Evolutionary conservation across 2,888 invertebrate genomes (phyloP), one percentile per base, ranked within the genome.

Genomic region (Phyllotreta cruciferae): DNA sequence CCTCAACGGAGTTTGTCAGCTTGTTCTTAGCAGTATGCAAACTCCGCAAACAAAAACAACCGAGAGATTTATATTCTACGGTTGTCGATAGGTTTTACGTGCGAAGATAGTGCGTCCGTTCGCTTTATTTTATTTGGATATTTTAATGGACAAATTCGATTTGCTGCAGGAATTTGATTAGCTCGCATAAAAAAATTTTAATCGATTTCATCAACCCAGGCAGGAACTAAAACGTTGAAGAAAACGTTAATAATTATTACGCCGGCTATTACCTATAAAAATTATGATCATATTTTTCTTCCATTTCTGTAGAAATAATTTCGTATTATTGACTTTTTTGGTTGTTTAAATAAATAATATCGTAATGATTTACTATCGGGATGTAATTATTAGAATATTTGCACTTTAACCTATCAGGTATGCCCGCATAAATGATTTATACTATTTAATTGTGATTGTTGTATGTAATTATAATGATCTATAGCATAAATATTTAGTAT

Each of bases 1-100:
- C 35, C 53, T 56, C 68, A 66, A 71, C 72, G 75, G 72, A 73
- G 73, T 75, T 75, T 76, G 75, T 77, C 76, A 75, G 72, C 72
- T 72, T 70, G 67, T 42, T 57, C 66, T 66, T 65, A 53, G 45
- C 66, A 70, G 70, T 71, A 71, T 70, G 72, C 73, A 73, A 71
- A 72, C 71, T 68, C 61, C 57, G 67, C 62, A 66, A 64, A 60
- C 57, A 65, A 60, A 68, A 67, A 67, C 64, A 62, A 55, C 60
- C 14, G 57, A 9, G 64, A 70, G 69, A 71, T 70, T 71, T 71
- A 71, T 70, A 49, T 9, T 49, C 9, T 49, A 49, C 11, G 34
- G 35, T 11, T 10, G 49, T 35, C 49, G 49, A 49, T 49, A 49
- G 49, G 34, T 35, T 36, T 35, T 35, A 10, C 49, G 49, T 49